These are phyloP conservation scores for Rotaria socialis DNA, from an alignment of 2,888 invertebrate species.

Conservation along the genomic window DNA sequence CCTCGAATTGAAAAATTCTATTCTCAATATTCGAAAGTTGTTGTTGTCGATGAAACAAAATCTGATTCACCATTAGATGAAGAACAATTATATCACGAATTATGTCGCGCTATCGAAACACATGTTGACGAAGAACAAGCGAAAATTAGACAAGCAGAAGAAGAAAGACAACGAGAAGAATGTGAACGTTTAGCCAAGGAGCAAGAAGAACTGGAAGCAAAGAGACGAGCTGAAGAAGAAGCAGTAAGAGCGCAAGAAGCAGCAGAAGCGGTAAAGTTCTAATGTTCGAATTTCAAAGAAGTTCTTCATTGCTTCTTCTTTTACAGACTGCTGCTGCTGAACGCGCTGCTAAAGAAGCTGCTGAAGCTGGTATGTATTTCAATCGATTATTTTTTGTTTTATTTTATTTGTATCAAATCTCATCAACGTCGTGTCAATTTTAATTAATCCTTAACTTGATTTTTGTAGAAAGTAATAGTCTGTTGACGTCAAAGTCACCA, in stretches of 20 bases:
- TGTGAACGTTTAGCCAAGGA: constrained; percentile 52
- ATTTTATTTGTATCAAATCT: background rate
- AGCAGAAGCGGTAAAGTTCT: constrained; percentile 14
- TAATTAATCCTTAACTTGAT: background rate
- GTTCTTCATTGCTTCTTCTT: background rate
- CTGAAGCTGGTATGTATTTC: background rate
- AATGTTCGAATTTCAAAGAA: background rate
- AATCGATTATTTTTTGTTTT: too few species aligned
- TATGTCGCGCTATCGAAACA: background rate
- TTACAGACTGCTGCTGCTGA: constrained; percentile 42
- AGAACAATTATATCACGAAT: constrained; percentile 6
- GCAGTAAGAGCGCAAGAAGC: constrained; percentile 32
- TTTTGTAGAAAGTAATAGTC: background rate
- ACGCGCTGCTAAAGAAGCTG: constrained; percentile 42
- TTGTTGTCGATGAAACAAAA: background rate
- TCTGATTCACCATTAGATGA: background rate
- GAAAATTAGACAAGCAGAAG: background rate
- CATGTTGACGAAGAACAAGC: constrained; percentile 11
- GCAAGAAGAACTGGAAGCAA: constrained; percentile 51
- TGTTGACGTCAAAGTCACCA: background rate
- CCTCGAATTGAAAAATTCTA: constrained; percentile 38
- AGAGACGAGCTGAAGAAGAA: constrained; percentile 47
- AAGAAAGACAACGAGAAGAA: constrained; percentile 52
- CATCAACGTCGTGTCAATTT: background rate
- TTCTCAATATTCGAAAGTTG: constrained; percentile 38